A percentile compares a stretch with the other conserved stretches of the same genome.
These are phyloP conservation scores for Tribolium freemani DNA, from an alignment of 2,888 invertebrate genomes.

Conservation along the genomic window DNA sequence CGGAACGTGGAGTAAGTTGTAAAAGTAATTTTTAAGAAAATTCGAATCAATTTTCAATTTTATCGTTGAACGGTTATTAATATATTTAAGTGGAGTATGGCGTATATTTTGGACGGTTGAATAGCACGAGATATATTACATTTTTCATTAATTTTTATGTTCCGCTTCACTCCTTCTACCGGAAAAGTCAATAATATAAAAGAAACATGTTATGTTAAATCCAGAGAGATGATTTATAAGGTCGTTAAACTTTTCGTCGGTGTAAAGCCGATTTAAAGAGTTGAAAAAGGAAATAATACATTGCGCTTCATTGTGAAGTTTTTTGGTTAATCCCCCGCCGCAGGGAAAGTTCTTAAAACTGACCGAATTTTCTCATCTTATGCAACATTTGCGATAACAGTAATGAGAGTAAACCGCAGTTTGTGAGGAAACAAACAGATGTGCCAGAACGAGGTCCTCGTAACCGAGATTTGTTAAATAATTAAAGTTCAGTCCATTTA, in stretches of 20 bases:
- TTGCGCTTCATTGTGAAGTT: conserved; percentile 22
- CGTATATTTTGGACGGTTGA: neutral
- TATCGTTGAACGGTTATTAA: neutral
- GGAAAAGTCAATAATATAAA: conserved; percentile 30
- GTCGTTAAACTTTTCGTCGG: conserved; percentile 33
- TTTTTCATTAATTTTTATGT: conserved; percentile 24
- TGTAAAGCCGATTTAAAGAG: conserved; percentile 25
- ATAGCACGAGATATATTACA: neutral
- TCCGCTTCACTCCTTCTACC: conserved; percentile 7
- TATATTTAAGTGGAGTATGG: neutral
- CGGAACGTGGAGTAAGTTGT: neutral
- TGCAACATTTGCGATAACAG: conserved; percentile 30
- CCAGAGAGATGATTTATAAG: conserved; percentile 29
- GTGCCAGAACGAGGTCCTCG: conserved; percentile 21
- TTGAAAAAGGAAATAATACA: conserved; percentile 27
- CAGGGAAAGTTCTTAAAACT: conserved; percentile 20
- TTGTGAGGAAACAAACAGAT: conserved; percentile 31
- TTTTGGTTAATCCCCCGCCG: neutral
- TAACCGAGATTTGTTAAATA: conserved; percentile 37
- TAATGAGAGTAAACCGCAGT: conserved; percentile 32
- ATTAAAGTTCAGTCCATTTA: conserved; percentile 27
- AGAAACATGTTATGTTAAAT: conserved; percentile 34
- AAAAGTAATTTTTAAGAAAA: neutral
- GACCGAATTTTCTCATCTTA: conserved; percentile 23
- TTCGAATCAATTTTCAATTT: neutral